phyloP scores from a whole-genome alignment of 2,888 invertebrate genomes.

The Chironomus riparius region DNA sequence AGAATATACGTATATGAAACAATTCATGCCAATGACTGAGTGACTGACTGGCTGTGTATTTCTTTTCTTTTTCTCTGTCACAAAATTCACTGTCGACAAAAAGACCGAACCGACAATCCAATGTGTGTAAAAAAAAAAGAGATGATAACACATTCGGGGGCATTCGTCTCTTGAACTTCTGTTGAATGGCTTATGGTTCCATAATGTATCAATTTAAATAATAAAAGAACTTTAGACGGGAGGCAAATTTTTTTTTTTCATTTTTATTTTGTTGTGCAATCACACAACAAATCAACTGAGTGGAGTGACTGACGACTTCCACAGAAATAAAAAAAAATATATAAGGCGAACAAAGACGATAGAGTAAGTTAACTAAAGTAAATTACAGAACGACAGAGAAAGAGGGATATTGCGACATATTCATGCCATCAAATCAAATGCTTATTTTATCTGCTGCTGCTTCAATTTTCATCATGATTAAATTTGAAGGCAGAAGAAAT shows the following conservation, averaged over 20 bases:
- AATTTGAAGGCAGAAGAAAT: too few relatives aligned
- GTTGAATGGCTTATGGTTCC: conserved; percentile 15
- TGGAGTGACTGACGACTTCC: conserved; percentile 4
- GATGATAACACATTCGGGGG: conserved; percentile 12
- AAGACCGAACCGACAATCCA: neutral
- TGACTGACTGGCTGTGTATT: too few relatives aligned
- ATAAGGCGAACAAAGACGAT: neutral
- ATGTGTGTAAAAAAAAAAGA: neutral
- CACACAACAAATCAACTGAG: conserved; percentile 23
- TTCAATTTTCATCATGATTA: too few relatives aligned
- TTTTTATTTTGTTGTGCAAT: conserved; percentile 21
- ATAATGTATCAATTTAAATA: conserved; percentile 27
- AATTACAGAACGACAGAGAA: neutral
- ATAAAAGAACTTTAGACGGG: conserved; percentile 26
- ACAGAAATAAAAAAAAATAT: neutral
- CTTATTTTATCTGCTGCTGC: too few relatives aligned
- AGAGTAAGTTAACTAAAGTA: neutral
- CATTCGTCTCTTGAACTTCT: conserved; percentile 25
- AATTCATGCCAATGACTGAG: too few relatives aligned
- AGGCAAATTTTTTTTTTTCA: neutral
- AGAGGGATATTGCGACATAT: neutral
- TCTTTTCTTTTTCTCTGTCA: neutral
- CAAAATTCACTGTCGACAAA: neutral
- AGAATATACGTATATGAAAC: too few relatives aligned
- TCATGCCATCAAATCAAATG: neutral